Conservation (phyloP, 2,888 invertebrate species). For the Drosophila tripunctata region DNA sequence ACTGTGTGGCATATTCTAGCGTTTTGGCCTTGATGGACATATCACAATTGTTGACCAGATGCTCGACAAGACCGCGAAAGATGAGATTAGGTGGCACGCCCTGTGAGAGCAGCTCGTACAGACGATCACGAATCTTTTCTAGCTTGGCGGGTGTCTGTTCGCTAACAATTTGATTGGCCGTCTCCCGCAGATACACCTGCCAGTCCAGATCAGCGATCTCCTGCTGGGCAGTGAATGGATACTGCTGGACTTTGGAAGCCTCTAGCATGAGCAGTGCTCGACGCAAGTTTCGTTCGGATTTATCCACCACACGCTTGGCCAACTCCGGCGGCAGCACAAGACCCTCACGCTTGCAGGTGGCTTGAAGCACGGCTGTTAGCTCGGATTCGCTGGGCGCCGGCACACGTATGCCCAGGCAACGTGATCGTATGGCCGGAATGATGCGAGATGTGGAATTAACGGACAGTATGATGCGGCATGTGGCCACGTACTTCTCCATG, state of each 20-base stretch:
- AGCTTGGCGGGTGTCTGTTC: constrained; percentile 95
- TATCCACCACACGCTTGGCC: constrained; percentile 90
- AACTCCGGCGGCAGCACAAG: constrained; percentile 90
- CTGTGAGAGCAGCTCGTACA: constrained; percentile 97
- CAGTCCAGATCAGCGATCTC: constrained; percentile 95
- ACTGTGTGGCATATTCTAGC: constrained; percentile 93
- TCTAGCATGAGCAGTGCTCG: constrained; percentile 97
- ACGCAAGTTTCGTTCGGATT: constrained; percentile 94
- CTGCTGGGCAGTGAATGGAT: constrained; percentile 92
- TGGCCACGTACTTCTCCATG: constrained; percentile 99
- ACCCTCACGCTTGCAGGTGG: constrained; percentile 92
- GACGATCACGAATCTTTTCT: constrained; percentile 92
- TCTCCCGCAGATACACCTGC: constrained; percentile 94
- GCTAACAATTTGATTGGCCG: constrained; percentile 92
- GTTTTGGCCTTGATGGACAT: constrained; percentile 94
- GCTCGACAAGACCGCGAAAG: constrained; percentile 93
- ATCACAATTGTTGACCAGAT: constrained; percentile 95
- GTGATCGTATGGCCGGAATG: constrained; percentile 97
- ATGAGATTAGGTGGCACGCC: constrained; percentile 97
- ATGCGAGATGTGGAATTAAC: constrained; percentile 97
- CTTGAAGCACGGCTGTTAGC: constrained; percentile 88
- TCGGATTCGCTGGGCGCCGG: constrained; percentile 93
- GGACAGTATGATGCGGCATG: constrained; percentile 96
- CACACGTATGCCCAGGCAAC: constrained; percentile 96
- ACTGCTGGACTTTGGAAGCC: constrained; percentile 95